Conservation (phyloP, 2,113 vertebrate species). For the Nyctereutes procyonoides region DNA sequence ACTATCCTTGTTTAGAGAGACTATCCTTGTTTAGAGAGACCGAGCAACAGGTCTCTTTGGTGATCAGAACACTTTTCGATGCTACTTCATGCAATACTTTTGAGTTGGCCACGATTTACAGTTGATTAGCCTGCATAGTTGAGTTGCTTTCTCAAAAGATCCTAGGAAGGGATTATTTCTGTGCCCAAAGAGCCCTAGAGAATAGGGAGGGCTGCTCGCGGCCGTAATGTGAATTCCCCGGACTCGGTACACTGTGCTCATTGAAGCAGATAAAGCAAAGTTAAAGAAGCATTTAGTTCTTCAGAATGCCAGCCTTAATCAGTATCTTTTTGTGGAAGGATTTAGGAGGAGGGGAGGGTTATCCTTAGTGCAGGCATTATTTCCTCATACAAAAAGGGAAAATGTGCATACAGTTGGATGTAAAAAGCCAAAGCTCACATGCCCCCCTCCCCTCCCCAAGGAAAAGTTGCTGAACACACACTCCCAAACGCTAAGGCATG, state of each 20-base stretch:
- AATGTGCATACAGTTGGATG: constrained; percentile 21
- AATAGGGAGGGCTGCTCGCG: constrained; percentile 68
- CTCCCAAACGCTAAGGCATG: constrained; percentile 26
- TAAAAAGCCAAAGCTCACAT: constrained; percentile 62
- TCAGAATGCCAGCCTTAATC: constrained; percentile 82
- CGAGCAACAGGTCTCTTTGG: background rate
- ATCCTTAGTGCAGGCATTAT: constrained; percentile 34
- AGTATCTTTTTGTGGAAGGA: constrained; percentile 74
- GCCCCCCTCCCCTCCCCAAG: background rate
- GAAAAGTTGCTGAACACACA: constrained; percentile 23
- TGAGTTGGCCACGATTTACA: constrained; percentile 83
- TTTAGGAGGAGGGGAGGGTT: background rate
- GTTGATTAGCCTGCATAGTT: constrained; percentile 82
- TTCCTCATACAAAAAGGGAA: constrained; percentile 67
- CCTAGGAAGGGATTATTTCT: constrained; percentile 85
- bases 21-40: background rate
- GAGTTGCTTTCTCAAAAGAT: constrained; percentile 80
- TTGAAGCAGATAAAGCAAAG: constrained; percentile 86
- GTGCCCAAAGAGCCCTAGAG: constrained; percentile 83
- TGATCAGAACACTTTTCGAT: constrained; percentile 38
- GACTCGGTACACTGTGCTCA: constrained; percentile 82
- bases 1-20: background rate
- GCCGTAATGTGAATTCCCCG: constrained; percentile 78
- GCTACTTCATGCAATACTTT: constrained; percentile 73
- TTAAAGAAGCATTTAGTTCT: constrained; percentile 86